Conservation (phyloP, 1,140 invertebrate genomes). For the Vanessa tameamea region DNA sequence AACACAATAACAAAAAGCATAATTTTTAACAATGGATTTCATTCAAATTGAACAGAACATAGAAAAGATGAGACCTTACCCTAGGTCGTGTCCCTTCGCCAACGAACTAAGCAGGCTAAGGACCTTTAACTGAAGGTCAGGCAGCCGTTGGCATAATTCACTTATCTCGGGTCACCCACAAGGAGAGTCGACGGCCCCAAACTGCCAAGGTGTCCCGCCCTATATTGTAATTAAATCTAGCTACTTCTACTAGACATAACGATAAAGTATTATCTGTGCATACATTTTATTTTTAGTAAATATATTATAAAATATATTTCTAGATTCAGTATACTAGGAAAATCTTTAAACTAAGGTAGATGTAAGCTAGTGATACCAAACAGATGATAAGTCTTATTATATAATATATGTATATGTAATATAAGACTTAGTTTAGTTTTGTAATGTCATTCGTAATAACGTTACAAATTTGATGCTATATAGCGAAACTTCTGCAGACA, state of each 20-base stretch:
- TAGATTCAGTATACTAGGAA: too few relatives aligned
- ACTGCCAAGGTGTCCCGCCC: constrained; percentile 20
- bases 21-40: not conserved
- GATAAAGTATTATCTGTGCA: not conserved
- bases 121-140: constrained; percentile 22
- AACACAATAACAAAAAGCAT: not conserved
- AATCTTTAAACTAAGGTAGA: too few relatives aligned
- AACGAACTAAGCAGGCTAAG: constrained; percentile 15
- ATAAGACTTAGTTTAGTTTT: too few relatives aligned
- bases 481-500: too few relatives aligned
- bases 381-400: too few relatives aligned
- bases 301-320: too few relatives aligned
- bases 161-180: constrained; percentile 9
- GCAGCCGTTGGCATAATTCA: constrained; percentile 13
- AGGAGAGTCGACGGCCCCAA: constrained; percentile 24
- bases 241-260: not conserved
- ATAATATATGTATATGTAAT: too few relatives aligned
- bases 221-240: constrained; percentile 8
- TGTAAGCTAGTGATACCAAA: too few relatives aligned
- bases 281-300: not conserved
- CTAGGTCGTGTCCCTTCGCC: constrained; percentile 9
- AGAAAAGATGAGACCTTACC: not conserved
- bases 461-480: too few relatives aligned
- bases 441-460: too few relatives aligned
- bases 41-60: not conserved